Percentiles rank a stretch among this genome's conserved stretches.
Evolutionary conservation across 2,888 invertebrate genomes (phyloP).

Genomic region (Seira ritae): DNA sequence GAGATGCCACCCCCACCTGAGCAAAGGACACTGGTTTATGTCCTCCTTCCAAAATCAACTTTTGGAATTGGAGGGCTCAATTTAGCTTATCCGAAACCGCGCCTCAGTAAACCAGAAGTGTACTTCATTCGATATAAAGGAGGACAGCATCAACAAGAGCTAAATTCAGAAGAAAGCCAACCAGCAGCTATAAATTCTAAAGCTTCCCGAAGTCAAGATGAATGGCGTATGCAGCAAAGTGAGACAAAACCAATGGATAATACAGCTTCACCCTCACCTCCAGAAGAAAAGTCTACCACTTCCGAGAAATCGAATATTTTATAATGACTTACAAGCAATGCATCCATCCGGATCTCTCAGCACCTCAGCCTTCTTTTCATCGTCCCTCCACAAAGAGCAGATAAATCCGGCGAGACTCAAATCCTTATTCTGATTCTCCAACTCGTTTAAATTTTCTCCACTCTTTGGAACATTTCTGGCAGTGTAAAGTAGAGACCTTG

Average conservation of each 20-base stretch:
- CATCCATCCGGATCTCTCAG: constrained; percentile 66
- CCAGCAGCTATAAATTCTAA: constrained; percentile 30
- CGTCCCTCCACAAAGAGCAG: constrained; percentile 70
- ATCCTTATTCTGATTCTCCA: constrained; percentile 39
- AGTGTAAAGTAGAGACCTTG: not conserved
- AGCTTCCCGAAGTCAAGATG: constrained; percentile 16
- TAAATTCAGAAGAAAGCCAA: not conserved
- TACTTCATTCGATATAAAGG: constrained; percentile 92
- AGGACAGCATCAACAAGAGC: constrained; percentile 53
- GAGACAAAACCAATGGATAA: too few relatives aligned
- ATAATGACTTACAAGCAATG: constrained; percentile 71
- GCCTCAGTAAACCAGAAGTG: constrained; percentile 76
- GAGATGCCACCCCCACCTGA: constrained; percentile 72
- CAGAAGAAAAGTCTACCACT: constrained; percentile 14
- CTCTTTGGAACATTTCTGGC: constrained; percentile 10
- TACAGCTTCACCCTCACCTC: constrained; percentile 18
- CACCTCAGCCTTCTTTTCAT: constrained; percentile 65
- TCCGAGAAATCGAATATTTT: not conserved
- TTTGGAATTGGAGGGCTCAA: constrained; percentile 84
- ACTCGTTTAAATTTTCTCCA: constrained; percentile 59
- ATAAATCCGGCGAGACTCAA: constrained; percentile 63
- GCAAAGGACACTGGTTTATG: constrained; percentile 78
- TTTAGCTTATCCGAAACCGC: constrained; percentile 81
- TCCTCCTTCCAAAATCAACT: constrained; percentile 91
- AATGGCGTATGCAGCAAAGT: too few relatives aligned